Base-by-base conservation (phyloP, 2,888 invertebrate genomes). In the Caenorhabditis virilis region DNA sequence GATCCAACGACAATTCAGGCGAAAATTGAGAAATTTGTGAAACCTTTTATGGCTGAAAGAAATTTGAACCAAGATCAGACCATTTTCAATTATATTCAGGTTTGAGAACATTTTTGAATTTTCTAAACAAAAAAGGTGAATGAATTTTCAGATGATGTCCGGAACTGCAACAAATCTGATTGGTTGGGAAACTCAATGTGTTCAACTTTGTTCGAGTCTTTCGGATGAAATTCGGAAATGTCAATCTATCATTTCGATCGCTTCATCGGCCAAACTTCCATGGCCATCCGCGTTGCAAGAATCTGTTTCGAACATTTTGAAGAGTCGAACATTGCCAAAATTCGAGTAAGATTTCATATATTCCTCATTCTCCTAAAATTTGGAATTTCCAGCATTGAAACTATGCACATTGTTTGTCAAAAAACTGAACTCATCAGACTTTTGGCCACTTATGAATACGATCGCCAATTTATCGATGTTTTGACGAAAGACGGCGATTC, bases 121-220 rank as follows among this genome's bases (percentile, higher is more conserved):
- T n/a, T n/a, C n/a, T n/a, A n/a, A 57, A 57, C 39, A n/a, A n/a
- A n/a, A n/a, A n/a, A n/a, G n/a, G n/a, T n/a, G n/a, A n/a, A n/a
- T n/a, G n/a, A n/a, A n/a, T n/a, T n/a, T n/a, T n/a, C n/a, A n/a
- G n/a, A n/a, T n/a, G n/a, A n/a, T 53, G 39, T 45, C 61, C 0
- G 35, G 39, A 15, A 39, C 63, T 7, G 49, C 49, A 9, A 42
- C 45, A 11, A 55, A 55, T 20, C 18, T 43, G 5, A 47, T 55
- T 20, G 62, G 73, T 30, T 76, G 71, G 74, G 76, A 74, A 26
- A 63, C 67, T 26, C 69, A 73, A 42, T 77, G 74, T 45, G 58
- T 77, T 30, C 62, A 70, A 35, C 46, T 77, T 15, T 60, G 67
- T 46, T 65, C 73, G 4, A 63, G 69, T 47, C 67, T 77, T 22